These are phyloP conservation scores for Brachionus rubens DNA, from an alignment of 1,140 invertebrate genomes.

Conservation along the genomic window DNA sequence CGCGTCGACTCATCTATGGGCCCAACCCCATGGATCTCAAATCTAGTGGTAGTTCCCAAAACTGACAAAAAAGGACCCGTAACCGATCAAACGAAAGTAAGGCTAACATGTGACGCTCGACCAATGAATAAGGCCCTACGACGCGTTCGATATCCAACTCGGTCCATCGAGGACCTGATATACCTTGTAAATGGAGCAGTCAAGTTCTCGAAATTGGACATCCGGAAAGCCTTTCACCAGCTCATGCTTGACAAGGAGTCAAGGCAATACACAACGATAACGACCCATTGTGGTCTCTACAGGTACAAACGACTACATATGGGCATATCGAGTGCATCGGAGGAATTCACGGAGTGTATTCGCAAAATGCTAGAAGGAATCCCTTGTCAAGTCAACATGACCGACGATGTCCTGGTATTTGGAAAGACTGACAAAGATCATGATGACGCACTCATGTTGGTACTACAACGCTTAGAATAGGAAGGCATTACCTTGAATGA, in stretches of 20 bases:
- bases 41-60: not conserved
- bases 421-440: slow-evolving; percentile 49
- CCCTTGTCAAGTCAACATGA: slow-evolving; percentile 42
- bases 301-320: slow-evolving; percentile 57
- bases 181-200: too few species aligned
- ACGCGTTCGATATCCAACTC: not conserved
- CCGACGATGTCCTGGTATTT: slow-evolving; percentile 52
- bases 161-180: not conserved
- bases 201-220: too few species aligned
- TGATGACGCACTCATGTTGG: slow-evolving; percentile 48
- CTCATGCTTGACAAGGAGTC: too few species aligned
- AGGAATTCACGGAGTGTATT: slow-evolving; percentile 48
- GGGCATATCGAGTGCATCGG: slow-evolving; percentile 52
- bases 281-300: slow-evolving; percentile 58
- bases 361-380: slow-evolving; percentile 45
- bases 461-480: slow-evolving; percentile 48
- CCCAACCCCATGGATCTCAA: not conserved
- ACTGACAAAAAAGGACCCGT: not conserved
- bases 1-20: not conserved
- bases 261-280: slow-evolving; percentile 58
- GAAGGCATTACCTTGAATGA: slow-evolving; percentile 52
- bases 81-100: not conserved
- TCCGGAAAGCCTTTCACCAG: too few species aligned
- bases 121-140: not conserved
- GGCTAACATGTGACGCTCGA: not conserved